Evolutionary conservation across 2,888 invertebrate genomes (phyloP).

Genomic region (Stegophylla sp.): DNA sequence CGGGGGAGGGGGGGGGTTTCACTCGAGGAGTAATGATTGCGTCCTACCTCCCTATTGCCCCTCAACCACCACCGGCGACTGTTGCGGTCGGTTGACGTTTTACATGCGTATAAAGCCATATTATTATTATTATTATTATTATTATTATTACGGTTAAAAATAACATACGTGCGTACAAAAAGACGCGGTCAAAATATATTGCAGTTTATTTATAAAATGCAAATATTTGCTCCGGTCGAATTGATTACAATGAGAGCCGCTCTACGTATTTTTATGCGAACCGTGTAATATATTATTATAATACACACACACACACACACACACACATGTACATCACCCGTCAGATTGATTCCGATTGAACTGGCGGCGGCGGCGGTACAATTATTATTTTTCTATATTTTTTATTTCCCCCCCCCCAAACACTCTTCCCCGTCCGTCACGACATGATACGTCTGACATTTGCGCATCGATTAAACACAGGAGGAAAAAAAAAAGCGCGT

Average conservation of each 20-base stretch:
- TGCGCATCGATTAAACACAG: background rate
- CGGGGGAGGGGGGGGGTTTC: no score
- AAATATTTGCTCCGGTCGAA: background rate
- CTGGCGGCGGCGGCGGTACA: background rate
- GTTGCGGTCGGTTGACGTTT: background rate
- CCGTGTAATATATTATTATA: slow-evolving; percentile 2
- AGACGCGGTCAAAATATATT: background rate
- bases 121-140: no score
- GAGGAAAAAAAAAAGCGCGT: no score
- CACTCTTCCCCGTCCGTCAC: background rate
- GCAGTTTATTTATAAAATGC: slow-evolving; percentile 11
- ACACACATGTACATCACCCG: no score
- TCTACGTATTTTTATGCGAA: no score
- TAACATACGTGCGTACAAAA: background rate
- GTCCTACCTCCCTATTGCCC: background rate
- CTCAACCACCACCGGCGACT: no score
- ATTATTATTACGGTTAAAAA: slow-evolving; percentile 15
- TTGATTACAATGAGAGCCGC: background rate
- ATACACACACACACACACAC: background rate
- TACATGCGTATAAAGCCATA: no score
- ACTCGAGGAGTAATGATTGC: background rate
- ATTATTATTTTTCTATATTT: slow-evolving; percentile 7
- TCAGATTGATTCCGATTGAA: slow-evolving; percentile 9
- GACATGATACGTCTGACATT: background rate
- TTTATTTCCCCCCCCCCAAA: background rate